Conservation (phyloP, 2,888 invertebrate species). For the Amblyteles armatorius region DNA sequence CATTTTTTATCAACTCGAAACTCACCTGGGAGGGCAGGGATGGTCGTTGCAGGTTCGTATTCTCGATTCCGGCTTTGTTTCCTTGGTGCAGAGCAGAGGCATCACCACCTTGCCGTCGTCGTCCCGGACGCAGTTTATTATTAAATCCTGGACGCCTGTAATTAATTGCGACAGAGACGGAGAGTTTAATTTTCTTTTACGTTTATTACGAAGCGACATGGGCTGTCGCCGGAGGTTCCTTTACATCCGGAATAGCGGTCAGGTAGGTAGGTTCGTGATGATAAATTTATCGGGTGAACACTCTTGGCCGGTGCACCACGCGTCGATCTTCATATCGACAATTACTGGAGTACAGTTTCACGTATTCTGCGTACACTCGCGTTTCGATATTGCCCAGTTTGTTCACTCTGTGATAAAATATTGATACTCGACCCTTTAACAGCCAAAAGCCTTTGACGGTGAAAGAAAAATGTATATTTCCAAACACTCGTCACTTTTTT, state of each 20-base stretch:
- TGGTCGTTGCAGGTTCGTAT: slow-evolving; percentile 97
- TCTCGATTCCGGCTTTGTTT: slow-evolving; percentile 94
- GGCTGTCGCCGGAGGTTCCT: slow-evolving; percentile 23
- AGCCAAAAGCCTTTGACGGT: no score
- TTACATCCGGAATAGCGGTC: slow-evolving; percentile 37
- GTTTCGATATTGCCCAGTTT: not conserved
- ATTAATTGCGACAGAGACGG: slow-evolving; percentile 75
- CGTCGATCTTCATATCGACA: slow-evolving; percentile 13
- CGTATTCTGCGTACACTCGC: not conserved
- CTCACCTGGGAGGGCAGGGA: slow-evolving; percentile 95
- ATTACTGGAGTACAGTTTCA: not conserved
- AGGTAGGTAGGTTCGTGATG: slow-evolving; percentile 26
- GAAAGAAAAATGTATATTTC: no score
- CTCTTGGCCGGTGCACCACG: not conserved
- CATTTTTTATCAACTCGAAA: not conserved
- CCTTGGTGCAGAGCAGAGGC: slow-evolving; percentile 94
- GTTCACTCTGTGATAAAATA: no score
- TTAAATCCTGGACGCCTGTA: slow-evolving; percentile 90
- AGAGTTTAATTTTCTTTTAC: slow-evolving; percentile 4
- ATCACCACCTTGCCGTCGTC: slow-evolving; percentile 95
- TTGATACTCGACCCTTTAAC: not conserved
- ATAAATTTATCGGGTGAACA: slow-evolving; percentile 9
- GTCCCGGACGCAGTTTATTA: slow-evolving; percentile 95
- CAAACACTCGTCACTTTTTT: no score
- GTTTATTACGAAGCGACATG: slow-evolving; percentile 31